Evolutionary conservation across 2,797 vertebrate genomes (phyloP).

Genomic region (Oryzias dopingdopingensis): DNA sequence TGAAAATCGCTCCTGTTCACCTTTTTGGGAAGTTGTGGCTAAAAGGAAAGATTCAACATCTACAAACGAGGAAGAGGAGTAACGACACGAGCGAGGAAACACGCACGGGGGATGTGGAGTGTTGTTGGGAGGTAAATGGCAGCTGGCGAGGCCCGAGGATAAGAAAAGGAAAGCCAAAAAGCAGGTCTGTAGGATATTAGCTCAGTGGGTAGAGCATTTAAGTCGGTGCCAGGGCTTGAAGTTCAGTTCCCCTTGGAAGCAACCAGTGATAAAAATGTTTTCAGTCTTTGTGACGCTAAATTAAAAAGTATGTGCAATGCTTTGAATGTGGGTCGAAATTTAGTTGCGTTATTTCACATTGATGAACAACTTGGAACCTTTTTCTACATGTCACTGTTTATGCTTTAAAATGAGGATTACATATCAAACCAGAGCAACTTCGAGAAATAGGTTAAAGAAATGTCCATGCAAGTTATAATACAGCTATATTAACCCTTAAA

Average conservation of each 20-base stretch:
- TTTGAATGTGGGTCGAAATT: no score
- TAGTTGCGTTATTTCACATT: no score
- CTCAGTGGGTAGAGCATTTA: conserved; percentile 53
- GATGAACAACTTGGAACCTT: no score
- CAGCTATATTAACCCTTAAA: no score
- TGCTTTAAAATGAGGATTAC: no score
- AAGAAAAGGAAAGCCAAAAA: conserved; percentile 65
- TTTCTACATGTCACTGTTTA: no score
- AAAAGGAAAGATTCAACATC: conserved; percentile 22
- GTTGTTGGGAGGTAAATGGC: conserved; percentile 56
- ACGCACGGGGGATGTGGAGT: conserved; percentile 50
- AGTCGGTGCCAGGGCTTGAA: conserved; percentile 44
- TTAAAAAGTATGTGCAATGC: neutral
- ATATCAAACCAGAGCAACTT: no score
- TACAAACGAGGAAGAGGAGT: conserved; percentile 49
- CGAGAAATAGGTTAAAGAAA: no score
- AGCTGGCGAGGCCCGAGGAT: conserved; percentile 70
- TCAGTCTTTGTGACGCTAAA: conserved; percentile 23
- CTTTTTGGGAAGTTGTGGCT: conserved; percentile 73
- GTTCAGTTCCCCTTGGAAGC: conserved; percentile 43
- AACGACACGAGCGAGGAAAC: conserved; percentile 53
- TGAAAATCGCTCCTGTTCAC: conserved; percentile 94
- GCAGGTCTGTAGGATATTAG: conserved; percentile 59
- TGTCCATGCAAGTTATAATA: no score
- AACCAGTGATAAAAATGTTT: conserved; percentile 35